A percentile compares a stretch with the other conserved stretches of the same genome.
Evolutionary conservation across 2,797 vertebrate species (phyloP).

Genomic region (Gallinago stenura): DNA sequence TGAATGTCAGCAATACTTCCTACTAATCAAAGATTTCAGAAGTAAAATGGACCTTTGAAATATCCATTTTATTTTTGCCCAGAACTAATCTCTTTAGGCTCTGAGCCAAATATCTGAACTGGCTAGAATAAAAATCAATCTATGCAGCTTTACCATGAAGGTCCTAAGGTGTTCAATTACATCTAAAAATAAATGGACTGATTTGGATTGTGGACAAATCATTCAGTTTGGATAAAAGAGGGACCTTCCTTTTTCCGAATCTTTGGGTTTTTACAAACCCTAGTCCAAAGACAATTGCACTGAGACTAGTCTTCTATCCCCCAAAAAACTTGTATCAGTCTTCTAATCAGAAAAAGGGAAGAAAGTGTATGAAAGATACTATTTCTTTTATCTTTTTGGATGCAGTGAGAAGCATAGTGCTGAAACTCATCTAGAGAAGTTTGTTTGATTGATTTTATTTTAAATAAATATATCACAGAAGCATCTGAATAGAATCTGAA

Average conservation of each 20-base stretch:
- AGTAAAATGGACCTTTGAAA: background rate
- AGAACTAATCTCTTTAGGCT: background rate
- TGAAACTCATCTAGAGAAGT: background rate
- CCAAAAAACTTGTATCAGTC: fast-evolving
- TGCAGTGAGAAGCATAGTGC: background rate
- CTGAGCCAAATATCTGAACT: background rate
- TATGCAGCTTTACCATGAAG: background rate
- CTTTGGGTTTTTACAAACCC: background rate
- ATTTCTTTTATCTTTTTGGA: background rate
- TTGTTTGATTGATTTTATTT: background rate
- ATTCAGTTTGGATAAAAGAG: background rate
- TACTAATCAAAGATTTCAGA: background rate
- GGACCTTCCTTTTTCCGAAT: background rate
- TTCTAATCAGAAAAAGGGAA: background rate
- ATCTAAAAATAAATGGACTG: background rate
- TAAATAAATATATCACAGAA: background rate
- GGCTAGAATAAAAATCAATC: background rate
- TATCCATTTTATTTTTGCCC: background rate
- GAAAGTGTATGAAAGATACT: background rate
- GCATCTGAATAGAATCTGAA: background rate
- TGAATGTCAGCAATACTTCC: background rate
- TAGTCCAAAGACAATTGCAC: background rate
- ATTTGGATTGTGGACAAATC: background rate
- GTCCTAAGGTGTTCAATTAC: background rate
- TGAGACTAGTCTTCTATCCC: background rate